phyloP scores from a whole-genome alignment of 2,113 vertebrate species.

The Gymnobelideus leadbeateri region DNA sequence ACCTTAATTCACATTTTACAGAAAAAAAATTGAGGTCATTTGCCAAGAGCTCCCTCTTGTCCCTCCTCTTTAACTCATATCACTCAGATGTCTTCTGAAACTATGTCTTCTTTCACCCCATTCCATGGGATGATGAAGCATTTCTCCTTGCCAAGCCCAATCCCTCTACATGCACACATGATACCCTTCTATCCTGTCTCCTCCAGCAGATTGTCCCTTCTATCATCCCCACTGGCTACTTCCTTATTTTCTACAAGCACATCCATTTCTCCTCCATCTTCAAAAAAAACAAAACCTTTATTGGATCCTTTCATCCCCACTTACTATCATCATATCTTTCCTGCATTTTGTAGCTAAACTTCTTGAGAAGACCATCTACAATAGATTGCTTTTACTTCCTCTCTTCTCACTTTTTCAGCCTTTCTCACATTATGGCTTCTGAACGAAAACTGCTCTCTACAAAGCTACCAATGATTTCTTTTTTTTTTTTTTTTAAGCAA shows the following conservation, averaged over 20 bases:
- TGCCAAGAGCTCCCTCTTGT: background rate
- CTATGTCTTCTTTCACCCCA: background rate
- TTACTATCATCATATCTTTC: background rate
- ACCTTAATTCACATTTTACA: background rate
- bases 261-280: background rate
- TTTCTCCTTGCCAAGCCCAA: background rate
- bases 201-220: background rate
- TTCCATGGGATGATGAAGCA: background rate
- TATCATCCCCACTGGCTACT: background rate
- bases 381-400: background rate
- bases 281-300: background rate
- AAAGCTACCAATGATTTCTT: background rate
- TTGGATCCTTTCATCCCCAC: background rate
- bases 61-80: background rate
- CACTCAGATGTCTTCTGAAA: background rate
- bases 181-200: background rate
- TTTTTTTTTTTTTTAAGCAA: too few species aligned
- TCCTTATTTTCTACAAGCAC: background rate
- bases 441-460: background rate
- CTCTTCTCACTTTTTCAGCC: background rate
- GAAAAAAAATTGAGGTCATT: background rate
- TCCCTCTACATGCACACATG: background rate
- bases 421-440: background rate
- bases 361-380: background rate
- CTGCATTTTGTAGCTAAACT: background rate